phyloP scores from a whole-genome alignment of 2,888 invertebrate species.

The Dynastes grantii region DNA sequence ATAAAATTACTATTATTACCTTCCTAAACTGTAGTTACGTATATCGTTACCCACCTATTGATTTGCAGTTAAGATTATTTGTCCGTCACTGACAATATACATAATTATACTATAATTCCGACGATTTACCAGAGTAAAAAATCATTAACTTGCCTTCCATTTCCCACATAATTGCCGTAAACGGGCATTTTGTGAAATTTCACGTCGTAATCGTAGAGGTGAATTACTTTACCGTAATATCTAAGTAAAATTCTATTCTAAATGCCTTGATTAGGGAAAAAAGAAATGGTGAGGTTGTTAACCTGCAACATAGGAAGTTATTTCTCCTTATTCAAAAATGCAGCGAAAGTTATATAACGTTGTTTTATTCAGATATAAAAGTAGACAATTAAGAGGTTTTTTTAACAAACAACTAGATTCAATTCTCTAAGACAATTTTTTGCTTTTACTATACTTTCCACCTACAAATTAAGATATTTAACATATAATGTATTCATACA shows the following conservation, averaged over 20 bases:
- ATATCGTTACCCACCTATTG: too few species aligned
- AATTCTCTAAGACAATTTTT: background rate
- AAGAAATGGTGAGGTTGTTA: slow-evolving; percentile 12
- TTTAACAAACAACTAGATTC: background rate
- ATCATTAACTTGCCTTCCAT: background rate
- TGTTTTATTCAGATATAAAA: background rate
- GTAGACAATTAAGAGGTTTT: background rate
- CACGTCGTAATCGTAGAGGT: slow-evolving; percentile 3
- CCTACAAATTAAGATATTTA: slow-evolving; percentile 30
- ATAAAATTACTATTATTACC: too few species aligned
- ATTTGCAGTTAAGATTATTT: too few species aligned
- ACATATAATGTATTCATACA: slow-evolving; percentile 29
- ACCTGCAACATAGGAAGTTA: slow-evolving; percentile 30
- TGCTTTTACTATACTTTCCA: background rate
- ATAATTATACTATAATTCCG: background rate
- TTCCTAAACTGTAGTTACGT: too few species aligned
- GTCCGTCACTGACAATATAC: too few species aligned
- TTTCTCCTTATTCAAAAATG: slow-evolving; percentile 9
- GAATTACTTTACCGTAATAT: slow-evolving; percentile 14
- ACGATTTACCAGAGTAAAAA: background rate
- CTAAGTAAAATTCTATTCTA: slow-evolving; percentile 8
- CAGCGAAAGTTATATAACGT: slow-evolving; percentile 25
- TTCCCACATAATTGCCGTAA: background rate
- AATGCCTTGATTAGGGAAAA: background rate
- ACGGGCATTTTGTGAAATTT: background rate